Base-by-base conservation (phyloP, 2,888 invertebrate genomes). In the Noctua janthina region DNA sequence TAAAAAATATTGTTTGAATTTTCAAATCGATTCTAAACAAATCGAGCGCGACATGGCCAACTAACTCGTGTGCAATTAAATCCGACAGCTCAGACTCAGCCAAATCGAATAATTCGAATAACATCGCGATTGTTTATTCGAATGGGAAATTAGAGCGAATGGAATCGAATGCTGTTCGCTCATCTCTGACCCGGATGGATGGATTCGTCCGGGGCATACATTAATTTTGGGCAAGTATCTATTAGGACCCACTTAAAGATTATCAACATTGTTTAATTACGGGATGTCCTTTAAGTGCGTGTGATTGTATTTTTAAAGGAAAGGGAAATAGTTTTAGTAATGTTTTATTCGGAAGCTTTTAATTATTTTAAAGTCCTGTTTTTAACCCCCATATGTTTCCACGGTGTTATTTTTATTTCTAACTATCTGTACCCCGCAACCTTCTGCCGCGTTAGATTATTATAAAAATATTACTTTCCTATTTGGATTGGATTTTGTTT, bases 141-240 rank as follows among this genome's bases (percentile, higher is more conserved):
- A 78, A 64, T 82, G 49, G 13, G n/a, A 82, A 82, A 86, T 86
- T 64, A 68, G 59, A 74, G 59, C 56, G 35, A 70, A 67, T 67
- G 10, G 39, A 68, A 74, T 83, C 71, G 78, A 83, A 74, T 68
- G 62, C n/a, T 64, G 54, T 39, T 82, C 62, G 69, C 49, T 62
- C 76, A 67, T 70, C 83, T 66, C 77, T 77, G 70, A 77, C 66
- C 79, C 54, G 39, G 62, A 39, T 39, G 54, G 62, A 75, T 76
- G 71, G 67, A 74, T 74, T 76, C 35, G 62, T 79, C 70, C 70
- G 67, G 39, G 66, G 77, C 78, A 84, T 86, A 76, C 88, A 87
- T 86, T 84, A 81, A 84, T 86, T 78, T 87, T 56, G 54, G 59
- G 66, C 69, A 78, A 78, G 85, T 78, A 87, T 87, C 81, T 86